phyloP scores from a whole-genome alignment of 2,113 vertebrate genomes.

The Pyrgilauda ruficollis region DNA sequence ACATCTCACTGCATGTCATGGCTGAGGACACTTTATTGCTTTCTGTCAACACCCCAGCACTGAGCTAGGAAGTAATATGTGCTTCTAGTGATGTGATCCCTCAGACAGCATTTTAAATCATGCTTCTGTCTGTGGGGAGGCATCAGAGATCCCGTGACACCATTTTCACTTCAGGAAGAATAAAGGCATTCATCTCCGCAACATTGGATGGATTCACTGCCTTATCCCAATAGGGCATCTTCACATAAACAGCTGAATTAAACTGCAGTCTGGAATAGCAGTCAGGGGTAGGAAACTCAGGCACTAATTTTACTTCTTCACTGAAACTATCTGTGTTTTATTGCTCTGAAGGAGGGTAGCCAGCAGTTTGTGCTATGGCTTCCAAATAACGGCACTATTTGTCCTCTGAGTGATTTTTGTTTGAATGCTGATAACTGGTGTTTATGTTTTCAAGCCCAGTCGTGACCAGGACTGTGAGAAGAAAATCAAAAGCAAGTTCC shows the following conservation, averaged over 20 bases:
- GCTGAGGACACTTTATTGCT: constrained; percentile 47
- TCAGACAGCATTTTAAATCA: constrained; percentile 60
- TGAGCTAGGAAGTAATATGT: constrained; percentile 21
- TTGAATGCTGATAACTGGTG: not conserved
- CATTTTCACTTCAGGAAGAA: constrained; percentile 62
- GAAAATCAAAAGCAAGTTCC: not conserved
- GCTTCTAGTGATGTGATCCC: constrained; percentile 34
- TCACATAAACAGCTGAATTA: constrained; percentile 32
- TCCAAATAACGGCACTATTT: not conserved
- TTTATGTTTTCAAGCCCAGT: not conserved
- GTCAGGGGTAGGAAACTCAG: not conserved
- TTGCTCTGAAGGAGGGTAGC: not conserved
- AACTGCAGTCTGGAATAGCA: not conserved
- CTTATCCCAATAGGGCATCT: constrained; percentile 36
- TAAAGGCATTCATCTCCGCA: constrained; percentile 43
- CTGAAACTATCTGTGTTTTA: not conserved
- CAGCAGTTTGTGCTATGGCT: not conserved
- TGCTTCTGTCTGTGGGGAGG: constrained; percentile 30
- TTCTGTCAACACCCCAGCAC: constrained; percentile 40
- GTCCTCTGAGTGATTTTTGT: not conserved
- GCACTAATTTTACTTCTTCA: constrained; percentile 10
- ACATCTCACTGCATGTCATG: not conserved
- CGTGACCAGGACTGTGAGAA: not conserved
- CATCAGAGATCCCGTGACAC: constrained; percentile 45
- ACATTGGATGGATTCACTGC: constrained; percentile 14